A percentile compares a stretch with the other conserved stretches of the same genome.
These are phyloP conservation scores for Rafetus swinhoei DNA, from an alignment of 2,113 vertebrate species.

Conservation along the genomic window DNA sequence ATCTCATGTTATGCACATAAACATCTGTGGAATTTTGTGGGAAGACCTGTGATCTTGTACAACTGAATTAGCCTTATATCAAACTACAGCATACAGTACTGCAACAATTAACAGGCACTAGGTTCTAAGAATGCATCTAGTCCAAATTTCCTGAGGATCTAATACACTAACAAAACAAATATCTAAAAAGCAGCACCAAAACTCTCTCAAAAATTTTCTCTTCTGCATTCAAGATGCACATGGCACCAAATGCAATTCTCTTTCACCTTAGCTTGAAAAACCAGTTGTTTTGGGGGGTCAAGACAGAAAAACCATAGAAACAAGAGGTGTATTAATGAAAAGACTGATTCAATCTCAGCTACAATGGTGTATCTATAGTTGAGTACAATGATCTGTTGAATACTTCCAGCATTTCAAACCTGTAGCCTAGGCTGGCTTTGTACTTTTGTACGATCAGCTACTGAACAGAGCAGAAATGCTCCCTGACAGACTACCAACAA, in stretches of 20 bases:
- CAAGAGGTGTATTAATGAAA: constrained; percentile 67
- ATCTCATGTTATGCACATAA: neutral
- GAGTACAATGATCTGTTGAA: constrained; percentile 54
- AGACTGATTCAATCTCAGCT: constrained; percentile 64
- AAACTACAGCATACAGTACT: neutral
- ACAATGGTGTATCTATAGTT: constrained; percentile 60
- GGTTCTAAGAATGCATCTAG: neutral
- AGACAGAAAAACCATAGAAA: constrained; percentile 44
- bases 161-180: neutral
- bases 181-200: neutral
- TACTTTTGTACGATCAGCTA: neutral
- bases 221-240: neutral
- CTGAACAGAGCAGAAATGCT: neutral
- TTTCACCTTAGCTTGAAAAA: neutral
- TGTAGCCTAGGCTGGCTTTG: constrained; percentile 39
- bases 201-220: neutral
- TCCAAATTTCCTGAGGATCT: neutral
- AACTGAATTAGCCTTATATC: neutral
- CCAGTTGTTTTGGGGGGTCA: constrained; percentile 15
- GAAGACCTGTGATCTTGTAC: neutral
- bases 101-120: neutral
- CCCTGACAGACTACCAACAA: neutral
- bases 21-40: neutral
- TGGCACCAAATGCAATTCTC: neutral
- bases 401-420: constrained; percentile 60